Evolutionary conservation across 2,113 vertebrate genomes (phyloP).

Genomic region (Heterotis niloticus): DNA sequence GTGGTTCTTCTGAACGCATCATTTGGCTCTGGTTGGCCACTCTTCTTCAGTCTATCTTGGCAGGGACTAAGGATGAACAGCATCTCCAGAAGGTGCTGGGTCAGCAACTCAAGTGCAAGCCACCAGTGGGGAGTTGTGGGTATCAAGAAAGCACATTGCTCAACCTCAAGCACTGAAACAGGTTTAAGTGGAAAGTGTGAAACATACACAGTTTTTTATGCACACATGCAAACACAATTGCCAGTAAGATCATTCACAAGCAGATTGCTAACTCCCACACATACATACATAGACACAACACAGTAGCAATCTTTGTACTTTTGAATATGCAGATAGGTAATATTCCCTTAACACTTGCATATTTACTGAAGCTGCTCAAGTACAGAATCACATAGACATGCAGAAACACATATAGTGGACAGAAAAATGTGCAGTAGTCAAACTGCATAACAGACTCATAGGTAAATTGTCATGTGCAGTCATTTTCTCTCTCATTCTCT

Average conservation of each 20-base stretch:
- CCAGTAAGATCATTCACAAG: neutral
- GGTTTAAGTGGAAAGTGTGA: neutral
- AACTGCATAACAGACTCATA: too few relatives aligned
- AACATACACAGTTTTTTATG: neutral
- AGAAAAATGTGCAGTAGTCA: too few relatives aligned
- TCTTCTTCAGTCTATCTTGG: conserved; percentile 60
- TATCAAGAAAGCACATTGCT: neutral
- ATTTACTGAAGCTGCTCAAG: too few relatives aligned
- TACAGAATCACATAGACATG: too few relatives aligned
- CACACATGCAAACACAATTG: neutral
- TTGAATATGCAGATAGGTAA: too few relatives aligned
- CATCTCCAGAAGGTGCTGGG: conserved; percentile 47
- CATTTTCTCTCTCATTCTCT: too few relatives aligned
- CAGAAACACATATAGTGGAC: too few relatives aligned
- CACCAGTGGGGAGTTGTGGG: conserved; percentile 34
- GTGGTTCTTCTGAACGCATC: conserved; percentile 63
- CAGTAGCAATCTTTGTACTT: too few relatives aligned
- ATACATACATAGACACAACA: conserved; percentile 10
- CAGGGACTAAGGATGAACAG: conserved; percentile 44
- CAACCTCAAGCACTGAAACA: neutral
- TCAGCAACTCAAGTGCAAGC: conserved; percentile 39
- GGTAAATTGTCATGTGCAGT: neutral
- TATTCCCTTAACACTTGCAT: too few relatives aligned
- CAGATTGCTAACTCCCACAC: conserved; percentile 4
- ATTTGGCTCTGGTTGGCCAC: conserved; percentile 53